Conservation (phyloP, 2,113 vertebrate genomes). For the Callocephalon fimbriatum region DNA sequence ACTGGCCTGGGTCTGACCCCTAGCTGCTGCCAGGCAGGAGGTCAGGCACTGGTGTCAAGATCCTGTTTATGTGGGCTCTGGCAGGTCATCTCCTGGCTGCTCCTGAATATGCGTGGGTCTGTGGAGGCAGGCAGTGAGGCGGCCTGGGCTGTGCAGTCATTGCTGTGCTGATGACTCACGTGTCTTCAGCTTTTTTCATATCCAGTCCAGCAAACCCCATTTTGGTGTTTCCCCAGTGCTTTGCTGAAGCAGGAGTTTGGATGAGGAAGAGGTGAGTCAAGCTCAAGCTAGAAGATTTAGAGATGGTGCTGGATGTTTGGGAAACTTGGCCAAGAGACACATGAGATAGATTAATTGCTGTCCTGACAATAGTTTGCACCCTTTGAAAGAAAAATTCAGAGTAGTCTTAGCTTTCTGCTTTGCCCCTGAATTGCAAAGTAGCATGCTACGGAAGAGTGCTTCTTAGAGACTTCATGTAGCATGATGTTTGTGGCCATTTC, state of each 20-base stretch:
- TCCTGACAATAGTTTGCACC: not conserved
- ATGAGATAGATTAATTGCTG: constrained; percentile 46
- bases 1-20: not conserved
- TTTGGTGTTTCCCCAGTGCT: constrained; percentile 56
- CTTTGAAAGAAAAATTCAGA: not conserved
- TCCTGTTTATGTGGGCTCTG: not conserved
- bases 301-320: constrained; percentile 47
- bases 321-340: constrained; percentile 17
- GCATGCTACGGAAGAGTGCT: not conserved
- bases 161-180: not conserved
- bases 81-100: not conserved
- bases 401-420: not conserved
- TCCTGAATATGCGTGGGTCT: not conserved
- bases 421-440: not conserved
- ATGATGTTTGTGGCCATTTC: not conserved
- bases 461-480: not conserved
- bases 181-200: not conserved
- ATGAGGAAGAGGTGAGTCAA: constrained; percentile 44
- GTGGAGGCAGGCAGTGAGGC: not conserved
- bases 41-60: not conserved
- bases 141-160: not conserved
- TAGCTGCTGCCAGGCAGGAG: not conserved
- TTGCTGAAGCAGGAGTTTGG: constrained; percentile 59
- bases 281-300: constrained; percentile 11
- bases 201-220: constrained; percentile 8